A percentile compares a stretch with the other conserved stretches of the same genome.
Evolutionary conservation across 92 coral and sea anemone species (phyloP).

Genomic region (Diadumene lineata): DNA sequence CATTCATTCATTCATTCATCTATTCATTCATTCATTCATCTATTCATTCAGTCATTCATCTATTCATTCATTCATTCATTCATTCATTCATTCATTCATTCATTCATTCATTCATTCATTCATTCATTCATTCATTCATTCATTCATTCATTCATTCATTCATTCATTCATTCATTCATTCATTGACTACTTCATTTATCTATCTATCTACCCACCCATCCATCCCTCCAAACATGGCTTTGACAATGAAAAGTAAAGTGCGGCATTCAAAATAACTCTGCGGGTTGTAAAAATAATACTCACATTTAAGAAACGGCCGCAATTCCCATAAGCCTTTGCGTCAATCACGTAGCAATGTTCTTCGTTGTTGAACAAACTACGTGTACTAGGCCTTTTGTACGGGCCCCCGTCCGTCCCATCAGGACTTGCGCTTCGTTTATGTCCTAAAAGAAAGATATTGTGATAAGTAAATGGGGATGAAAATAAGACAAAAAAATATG

Average conservation of each 20-base stretch:
- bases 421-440: constrained; percentile 24
- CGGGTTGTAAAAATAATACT: constrained; percentile 22
- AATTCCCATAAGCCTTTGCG: constrained; percentile 98
- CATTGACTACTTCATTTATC: not conserved
- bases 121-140: not conserved
- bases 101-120: not conserved
- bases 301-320: constrained; percentile 96
- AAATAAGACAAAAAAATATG: too few species aligned
- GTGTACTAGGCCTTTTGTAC: constrained; percentile 73
- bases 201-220: not conserved
- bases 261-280: not conserved
- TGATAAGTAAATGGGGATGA: not conserved
- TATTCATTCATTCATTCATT: not conserved
- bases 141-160: not conserved
- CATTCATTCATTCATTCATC: not conserved
- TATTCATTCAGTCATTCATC: not conserved
- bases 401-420: constrained; percentile 4
- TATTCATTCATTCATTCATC: not conserved
- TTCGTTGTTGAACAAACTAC: constrained; percentile 73
- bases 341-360: constrained; percentile 99
- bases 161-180: not conserved
- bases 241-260: not conserved
- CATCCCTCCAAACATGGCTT: not conserved
- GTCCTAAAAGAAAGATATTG: constrained; percentile 2
- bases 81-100: not conserved